Conservation (phyloP, 2,888 invertebrate genomes). For the Ephialtes manifestator region DNA sequence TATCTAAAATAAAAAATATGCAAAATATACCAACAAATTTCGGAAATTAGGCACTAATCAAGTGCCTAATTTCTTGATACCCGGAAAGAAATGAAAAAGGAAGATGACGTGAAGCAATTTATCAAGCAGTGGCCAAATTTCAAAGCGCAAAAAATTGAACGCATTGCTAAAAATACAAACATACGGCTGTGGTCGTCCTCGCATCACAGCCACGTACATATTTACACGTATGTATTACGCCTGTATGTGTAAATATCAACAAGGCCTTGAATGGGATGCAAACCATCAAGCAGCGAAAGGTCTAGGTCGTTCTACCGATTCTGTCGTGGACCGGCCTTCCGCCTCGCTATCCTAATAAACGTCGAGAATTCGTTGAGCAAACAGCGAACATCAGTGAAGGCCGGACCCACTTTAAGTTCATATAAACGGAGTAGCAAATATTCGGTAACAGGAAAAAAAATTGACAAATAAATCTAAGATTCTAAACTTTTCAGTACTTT, state of each 20-base stretch:
- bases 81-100: conserved; percentile 1
- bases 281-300: conserved; percentile 78
- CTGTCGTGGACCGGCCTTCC: conserved; percentile 67
- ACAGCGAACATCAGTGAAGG: conserved; percentile 69
- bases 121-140: background rate
- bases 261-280: conserved; percentile 71
- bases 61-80: no score
- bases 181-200: conserved; percentile 38
- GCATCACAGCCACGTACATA: background rate
- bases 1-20: no score
- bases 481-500: background rate
- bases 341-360: conserved; percentile 73
- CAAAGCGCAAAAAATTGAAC: conserved; percentile 12
- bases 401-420: conserved; percentile 33
- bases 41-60: background rate
- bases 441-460: background rate
- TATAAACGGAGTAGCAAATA: background rate
- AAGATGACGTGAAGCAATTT: background rate
- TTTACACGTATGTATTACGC: background rate
- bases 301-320: conserved; percentile 79
- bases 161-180: background rate
- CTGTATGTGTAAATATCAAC: background rate
- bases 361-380: conserved; percentile 76
- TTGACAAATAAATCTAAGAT: background rate
- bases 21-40: background rate